Evolutionary conservation across 2,113 vertebrate species (phyloP).

Genomic region (Rutilus rutilus): DNA sequence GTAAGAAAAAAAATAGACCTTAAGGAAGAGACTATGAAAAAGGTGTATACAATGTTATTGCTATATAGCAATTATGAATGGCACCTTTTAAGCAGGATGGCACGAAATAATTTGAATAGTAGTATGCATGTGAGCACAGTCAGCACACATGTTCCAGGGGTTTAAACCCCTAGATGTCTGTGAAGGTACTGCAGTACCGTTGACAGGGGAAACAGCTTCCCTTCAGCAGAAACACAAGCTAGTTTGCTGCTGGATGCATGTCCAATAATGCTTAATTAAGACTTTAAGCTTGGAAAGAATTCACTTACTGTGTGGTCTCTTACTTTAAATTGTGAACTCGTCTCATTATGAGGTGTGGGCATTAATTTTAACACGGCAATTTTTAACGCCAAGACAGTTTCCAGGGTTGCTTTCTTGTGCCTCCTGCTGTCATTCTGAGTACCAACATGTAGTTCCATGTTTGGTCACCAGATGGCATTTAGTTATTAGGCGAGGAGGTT

Average conservation of each 20-base stretch:
- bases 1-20: not conserved
- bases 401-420: not conserved
- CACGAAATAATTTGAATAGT: not conserved
- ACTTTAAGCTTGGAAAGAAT: not conserved
- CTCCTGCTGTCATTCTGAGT: not conserved
- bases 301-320: not conserved
- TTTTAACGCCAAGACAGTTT: not conserved
- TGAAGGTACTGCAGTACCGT: not conserved
- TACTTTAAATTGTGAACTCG: not conserved
- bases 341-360: not conserved
- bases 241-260: not conserved
- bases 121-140: too few relatives aligned
- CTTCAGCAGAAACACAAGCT: not conserved
- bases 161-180: not conserved
- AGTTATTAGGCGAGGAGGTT: not conserved
- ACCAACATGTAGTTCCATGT: not conserved
- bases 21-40: not conserved
- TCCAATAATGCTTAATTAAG: not conserved
- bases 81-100: not conserved
- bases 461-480: constrained; percentile 37
- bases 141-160: not conserved
- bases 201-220: not conserved
- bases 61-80: not conserved
- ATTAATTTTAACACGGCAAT: not conserved
- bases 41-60: not conserved